Conservation (phyloP, 2,113 vertebrate genomes). For the Mus spicilegus region DNA sequence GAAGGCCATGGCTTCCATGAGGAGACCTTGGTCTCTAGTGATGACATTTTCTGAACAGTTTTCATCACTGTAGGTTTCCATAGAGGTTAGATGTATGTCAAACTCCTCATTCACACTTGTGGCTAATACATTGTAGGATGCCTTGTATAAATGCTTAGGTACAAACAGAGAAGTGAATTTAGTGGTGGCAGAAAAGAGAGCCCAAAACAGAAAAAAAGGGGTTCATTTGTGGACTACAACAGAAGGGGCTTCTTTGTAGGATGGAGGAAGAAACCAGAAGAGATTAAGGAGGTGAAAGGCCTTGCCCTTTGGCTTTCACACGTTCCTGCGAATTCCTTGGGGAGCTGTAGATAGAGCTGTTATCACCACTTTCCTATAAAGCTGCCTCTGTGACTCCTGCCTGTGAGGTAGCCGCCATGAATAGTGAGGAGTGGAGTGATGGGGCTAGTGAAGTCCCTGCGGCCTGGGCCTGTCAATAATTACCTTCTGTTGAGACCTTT, state of each 20-base stretch:
- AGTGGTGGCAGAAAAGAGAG: not conserved
- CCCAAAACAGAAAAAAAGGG: not conserved
- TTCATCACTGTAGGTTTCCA: not conserved
- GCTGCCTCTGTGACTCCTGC: not conserved
- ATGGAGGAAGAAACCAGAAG: not conserved
- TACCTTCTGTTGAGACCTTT: conserved; percentile 25
- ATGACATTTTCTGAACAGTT: not conserved
- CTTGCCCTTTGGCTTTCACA: not conserved
- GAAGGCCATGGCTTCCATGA: not conserved
- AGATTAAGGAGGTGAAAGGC: conserved; percentile 53
- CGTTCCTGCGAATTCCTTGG: conserved; percentile 29
- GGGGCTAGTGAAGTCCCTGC: not conserved
- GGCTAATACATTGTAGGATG: not conserved
- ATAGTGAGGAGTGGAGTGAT: not conserved
- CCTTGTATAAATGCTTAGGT: not conserved
- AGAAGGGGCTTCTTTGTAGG: not conserved
- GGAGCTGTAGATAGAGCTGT: not conserved
- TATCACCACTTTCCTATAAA: conserved; percentile 56
- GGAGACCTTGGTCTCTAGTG: not conserved
- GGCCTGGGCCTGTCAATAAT: not conserved
- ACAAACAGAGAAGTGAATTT: not conserved
- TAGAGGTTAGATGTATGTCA: not conserved
- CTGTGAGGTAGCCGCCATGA: not conserved
- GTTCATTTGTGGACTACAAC: not conserved
- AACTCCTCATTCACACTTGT: conserved; percentile 6